Conservation (phyloP, 2,113 vertebrate species). For the Tragelaphus scriptus region DNA sequence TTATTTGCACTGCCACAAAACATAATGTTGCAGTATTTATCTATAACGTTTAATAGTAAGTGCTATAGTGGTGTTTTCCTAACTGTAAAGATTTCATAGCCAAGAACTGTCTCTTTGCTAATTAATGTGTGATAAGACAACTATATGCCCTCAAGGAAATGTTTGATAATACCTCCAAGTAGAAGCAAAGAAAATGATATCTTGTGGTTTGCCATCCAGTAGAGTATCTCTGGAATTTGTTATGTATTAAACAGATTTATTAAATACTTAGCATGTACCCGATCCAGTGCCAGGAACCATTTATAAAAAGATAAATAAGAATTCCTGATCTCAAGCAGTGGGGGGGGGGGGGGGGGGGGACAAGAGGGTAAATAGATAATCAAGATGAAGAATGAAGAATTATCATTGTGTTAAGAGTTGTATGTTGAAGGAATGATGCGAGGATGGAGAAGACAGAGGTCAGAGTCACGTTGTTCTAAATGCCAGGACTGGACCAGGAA, state of each 20-base stretch:
- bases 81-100: constrained; percentile 32
- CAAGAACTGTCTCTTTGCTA: constrained; percentile 11
- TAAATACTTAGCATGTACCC: background rate
- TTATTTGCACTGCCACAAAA: constrained; percentile 30
- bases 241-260: background rate
- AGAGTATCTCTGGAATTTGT: background rate
- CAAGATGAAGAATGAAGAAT: background rate
- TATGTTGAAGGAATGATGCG: background rate
- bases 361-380: background rate
- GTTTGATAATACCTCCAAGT: background rate
- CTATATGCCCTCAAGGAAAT: background rate
- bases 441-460: background rate
- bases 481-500: background rate
- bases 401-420: background rate
- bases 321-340: background rate
- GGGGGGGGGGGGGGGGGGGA: background rate
- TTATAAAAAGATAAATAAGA: background rate
- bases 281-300: background rate
- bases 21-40: constrained; percentile 30
- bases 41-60: background rate
- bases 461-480: background rate
- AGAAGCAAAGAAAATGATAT: background rate
- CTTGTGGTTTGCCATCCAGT: background rate
- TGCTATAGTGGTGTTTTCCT: background rate
- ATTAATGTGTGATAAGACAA: background rate